A percentile compares a stretch with the other conserved stretches of the same genome.
Evolutionary conservation across 2,113 vertebrate genomes (phyloP).

Genomic region (Falcunculus frontatus): DNA sequence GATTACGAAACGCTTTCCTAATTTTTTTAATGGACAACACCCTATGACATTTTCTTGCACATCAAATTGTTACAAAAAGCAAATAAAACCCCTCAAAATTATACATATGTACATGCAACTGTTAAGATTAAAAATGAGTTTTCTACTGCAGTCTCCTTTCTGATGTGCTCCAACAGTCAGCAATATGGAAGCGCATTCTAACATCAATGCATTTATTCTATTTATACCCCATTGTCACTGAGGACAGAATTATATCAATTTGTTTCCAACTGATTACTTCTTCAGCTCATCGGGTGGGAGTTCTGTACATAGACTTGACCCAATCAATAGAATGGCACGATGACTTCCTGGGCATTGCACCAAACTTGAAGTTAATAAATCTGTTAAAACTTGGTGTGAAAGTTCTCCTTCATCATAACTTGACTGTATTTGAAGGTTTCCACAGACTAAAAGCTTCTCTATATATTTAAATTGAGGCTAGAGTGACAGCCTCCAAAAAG

Average conservation of each 20-base stretch:
- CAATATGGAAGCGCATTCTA: background rate
- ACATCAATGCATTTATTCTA: background rate
- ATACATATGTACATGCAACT: background rate
- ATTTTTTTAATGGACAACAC: background rate
- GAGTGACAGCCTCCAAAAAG: background rate
- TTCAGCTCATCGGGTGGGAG: background rate
- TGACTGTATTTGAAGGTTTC: background rate
- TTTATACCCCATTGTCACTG: background rate
- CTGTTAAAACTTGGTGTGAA: background rate
- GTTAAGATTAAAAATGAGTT: background rate
- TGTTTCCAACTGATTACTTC: background rate
- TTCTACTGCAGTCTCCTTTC: background rate
- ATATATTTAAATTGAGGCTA: background rate
- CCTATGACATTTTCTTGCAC: background rate
- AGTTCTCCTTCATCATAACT: background rate
- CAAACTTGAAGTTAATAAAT: background rate
- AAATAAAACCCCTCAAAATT: background rate
- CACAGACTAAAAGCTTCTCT: background rate
- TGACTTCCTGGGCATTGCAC: background rate
- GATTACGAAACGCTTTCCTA: background rate
- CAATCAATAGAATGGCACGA: background rate
- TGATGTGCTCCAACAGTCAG: background rate
- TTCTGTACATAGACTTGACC: background rate
- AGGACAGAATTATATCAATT: background rate
- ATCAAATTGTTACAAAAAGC: background rate